Evolutionary conservation across 2,888 invertebrate species (phyloP).

Genomic region (Polymixis flavicincta): DNA sequence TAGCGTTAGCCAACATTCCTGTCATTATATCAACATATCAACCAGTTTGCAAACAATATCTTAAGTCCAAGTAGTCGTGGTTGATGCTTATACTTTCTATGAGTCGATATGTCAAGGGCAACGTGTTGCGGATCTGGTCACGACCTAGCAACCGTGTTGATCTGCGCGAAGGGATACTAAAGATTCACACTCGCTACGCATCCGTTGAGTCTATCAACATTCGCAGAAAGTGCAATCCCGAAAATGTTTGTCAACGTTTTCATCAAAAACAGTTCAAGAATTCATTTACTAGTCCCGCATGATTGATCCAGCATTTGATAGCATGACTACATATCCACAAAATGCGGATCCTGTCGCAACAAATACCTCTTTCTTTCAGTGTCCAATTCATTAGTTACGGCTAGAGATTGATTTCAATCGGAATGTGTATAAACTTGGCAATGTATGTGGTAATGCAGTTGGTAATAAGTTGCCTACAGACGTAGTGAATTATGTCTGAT

Average conservation of each 20-base stretch:
- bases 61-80: slow-evolving; percentile 63
- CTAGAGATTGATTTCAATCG: slow-evolving; percentile 61
- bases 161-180: slow-evolving; percentile 7
- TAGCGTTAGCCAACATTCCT: slow-evolving; percentile 51
- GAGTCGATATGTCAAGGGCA: slow-evolving; percentile 87
- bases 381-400: slow-evolving; percentile 54
- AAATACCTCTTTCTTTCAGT: slow-evolving; percentile 39
- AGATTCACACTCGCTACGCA: slow-evolving; percentile 30
- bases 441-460: slow-evolving; percentile 52
- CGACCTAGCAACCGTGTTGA: slow-evolving; percentile 53
- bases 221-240: background rate
- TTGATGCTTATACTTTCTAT: slow-evolving; percentile 84
- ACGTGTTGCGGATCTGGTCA: slow-evolving; percentile 61
- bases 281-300: background rate
- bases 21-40: slow-evolving; percentile 46
- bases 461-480: slow-evolving; percentile 40
- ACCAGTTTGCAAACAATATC: slow-evolving; percentile 66
- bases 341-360: slow-evolving; percentile 32
- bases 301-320: slow-evolving; percentile 1
- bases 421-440: slow-evolving; percentile 59
- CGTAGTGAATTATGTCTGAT: slow-evolving; percentile 50
- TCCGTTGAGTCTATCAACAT: background rate
- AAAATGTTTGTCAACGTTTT: slow-evolving; percentile 16
- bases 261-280: background rate
- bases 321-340: slow-evolving; percentile 6